A percentile compares a stretch with the other conserved stretches of the same genome.
Evolutionary conservation across 2,888 invertebrate species (phyloP).

Genomic region (Tetanocera ferruginea): DNA sequence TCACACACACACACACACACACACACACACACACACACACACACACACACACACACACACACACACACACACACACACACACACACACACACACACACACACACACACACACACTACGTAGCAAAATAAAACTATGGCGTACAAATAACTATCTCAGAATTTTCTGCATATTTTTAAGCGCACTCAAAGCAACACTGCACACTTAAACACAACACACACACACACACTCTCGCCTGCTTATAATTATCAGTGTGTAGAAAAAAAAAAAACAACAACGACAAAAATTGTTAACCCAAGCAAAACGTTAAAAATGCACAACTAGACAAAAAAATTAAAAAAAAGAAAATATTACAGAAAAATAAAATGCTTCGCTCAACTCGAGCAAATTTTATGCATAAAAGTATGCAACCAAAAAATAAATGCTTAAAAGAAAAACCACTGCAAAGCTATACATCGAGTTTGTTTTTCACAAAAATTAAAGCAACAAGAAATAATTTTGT

Average conservation of each 20-base stretch:
- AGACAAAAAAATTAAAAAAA: neutral
- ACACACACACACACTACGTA: neutral
- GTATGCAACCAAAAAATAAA: neutral
- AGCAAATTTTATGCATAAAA: neutral
- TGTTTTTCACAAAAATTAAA: neutral
- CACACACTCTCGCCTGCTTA: neutral
- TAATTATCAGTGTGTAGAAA: neutral
- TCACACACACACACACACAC: neutral
- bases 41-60: neutral
- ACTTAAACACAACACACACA: neutral
- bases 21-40: neutral
- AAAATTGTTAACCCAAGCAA: slow-evolving; percentile 1
- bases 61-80: neutral
- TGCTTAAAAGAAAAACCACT: neutral
- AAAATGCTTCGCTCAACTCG: neutral
- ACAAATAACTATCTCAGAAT: neutral
- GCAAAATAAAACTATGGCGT: neutral
- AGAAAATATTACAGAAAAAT: neutral
- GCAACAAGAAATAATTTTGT: neutral
- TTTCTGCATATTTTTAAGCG: neutral
- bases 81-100: neutral
- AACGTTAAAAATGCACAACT: neutral
- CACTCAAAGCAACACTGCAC: neutral
- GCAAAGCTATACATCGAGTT: neutral
- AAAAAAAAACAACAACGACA: slow-evolving; percentile 18